Conservation (phyloP, 2,797 vertebrate genomes). For the Rhynchonycteris naso region DNA sequence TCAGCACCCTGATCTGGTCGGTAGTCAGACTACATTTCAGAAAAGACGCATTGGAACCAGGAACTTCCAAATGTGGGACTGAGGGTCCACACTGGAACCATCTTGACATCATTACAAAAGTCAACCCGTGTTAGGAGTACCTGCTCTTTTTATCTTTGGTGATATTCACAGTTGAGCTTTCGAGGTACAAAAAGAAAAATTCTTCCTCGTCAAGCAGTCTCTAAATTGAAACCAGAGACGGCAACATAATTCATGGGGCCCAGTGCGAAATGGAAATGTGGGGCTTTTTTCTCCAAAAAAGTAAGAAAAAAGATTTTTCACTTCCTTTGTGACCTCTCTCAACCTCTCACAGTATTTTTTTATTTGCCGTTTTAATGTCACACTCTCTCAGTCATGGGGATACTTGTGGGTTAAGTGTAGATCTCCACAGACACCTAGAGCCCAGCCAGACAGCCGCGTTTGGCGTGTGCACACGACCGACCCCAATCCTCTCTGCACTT, state of each 20-base stretch:
- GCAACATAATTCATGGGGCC: not conserved
- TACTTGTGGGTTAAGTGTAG: not conserved
- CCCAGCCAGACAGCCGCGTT: not conserved
- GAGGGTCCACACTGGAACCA: not conserved
- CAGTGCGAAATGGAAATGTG: slow-evolving; percentile 12
- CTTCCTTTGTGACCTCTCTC: not conserved
- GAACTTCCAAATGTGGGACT: not conserved
- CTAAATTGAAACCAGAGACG: slow-evolving; percentile 43
- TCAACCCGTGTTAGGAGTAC: not conserved
- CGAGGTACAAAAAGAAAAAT: not conserved
- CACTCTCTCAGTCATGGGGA: not conserved
- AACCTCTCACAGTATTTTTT: not conserved
- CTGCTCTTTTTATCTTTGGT: slow-evolving; percentile 33
- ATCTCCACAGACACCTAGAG: not conserved
- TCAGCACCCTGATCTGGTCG: not conserved
- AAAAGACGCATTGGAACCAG: not conserved
- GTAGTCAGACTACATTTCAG: not conserved
- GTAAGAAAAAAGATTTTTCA: not conserved
- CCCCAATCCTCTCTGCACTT: not conserved
- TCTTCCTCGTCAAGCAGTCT: not conserved
- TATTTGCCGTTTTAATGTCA: not conserved
- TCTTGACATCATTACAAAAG: not conserved
- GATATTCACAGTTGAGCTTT: slow-evolving; percentile 38
- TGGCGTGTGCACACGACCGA: not conserved
- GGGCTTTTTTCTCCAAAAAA: not conserved